phyloP scores from a whole-genome alignment of 2,888 invertebrate species.

The Hyppa rectilinea region DNA sequence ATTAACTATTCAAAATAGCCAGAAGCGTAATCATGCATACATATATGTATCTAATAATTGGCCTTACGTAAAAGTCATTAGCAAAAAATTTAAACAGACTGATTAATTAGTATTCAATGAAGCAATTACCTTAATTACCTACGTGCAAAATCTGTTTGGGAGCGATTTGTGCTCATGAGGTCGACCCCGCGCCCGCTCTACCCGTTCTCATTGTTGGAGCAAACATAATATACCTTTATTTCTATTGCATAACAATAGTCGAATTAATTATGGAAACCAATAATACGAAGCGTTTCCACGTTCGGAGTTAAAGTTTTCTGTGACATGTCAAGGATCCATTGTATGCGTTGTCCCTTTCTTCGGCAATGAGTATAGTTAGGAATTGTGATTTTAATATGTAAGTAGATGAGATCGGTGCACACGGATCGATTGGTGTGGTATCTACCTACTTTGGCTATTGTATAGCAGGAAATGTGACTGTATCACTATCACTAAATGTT shows the following conservation, averaged over 20 bases:
- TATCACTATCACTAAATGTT: too few relatives aligned
- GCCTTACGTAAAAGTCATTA: not conserved
- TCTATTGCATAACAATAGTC: conserved; percentile 62
- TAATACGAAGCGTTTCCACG: conserved; percentile 61
- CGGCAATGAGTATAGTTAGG: not conserved
- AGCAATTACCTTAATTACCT: conserved; percentile 61
- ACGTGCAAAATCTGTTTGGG: conserved; percentile 35
- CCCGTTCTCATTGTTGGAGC: conserved; percentile 56
- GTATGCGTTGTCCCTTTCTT: not conserved
- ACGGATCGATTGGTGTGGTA: too few relatives aligned
- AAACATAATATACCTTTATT: conserved; percentile 26
- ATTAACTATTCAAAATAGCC: not conserved
- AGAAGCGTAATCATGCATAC: not conserved
- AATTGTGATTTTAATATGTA: too few relatives aligned
- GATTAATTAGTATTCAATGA: conserved; percentile 56
- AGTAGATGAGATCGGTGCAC: not conserved
- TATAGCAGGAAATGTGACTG: conserved; percentile 8
- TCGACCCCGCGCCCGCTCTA: conserved; percentile 55
- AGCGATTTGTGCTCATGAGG: conserved; percentile 62
- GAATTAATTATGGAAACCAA: conserved; percentile 59
- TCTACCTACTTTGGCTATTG: not conserved
- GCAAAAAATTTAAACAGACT: conserved; percentile 4
- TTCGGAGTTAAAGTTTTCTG: conserved; percentile 25
- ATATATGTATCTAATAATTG: conserved; percentile 7
- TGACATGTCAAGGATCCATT: conserved; percentile 12